Percentiles rank a stretch among this genome's conserved stretches.
phyloP scores from a whole-genome alignment of 2,888 invertebrate genomes.

The Drosophila pseudotalamancana region DNA sequence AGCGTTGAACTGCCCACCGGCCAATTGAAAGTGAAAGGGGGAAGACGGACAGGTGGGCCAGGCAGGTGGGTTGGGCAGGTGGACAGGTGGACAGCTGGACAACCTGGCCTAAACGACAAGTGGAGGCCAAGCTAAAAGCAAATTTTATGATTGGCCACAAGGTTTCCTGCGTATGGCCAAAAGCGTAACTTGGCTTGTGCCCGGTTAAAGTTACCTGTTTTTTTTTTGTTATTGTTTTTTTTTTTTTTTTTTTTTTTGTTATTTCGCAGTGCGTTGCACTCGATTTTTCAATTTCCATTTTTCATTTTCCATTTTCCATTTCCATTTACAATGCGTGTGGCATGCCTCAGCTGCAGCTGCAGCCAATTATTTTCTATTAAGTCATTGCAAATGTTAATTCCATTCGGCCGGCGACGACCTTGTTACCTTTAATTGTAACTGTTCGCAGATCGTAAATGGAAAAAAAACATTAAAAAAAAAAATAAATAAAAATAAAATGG shows the following conservation, averaged over 20 bases:
- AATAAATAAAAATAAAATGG: not conserved
- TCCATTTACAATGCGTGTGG: slow-evolving; percentile 14
- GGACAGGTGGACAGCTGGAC: not conserved
- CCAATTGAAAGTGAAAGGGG: slow-evolving; percentile 73
- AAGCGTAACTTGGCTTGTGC: slow-evolving; percentile 12
- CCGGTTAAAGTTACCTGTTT: no score
- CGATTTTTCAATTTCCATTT: slow-evolving; percentile 31
- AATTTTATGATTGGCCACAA: slow-evolving; percentile 32
- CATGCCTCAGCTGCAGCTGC: slow-evolving; percentile 8
- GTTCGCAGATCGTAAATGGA: slow-evolving; percentile 14
- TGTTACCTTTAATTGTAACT: slow-evolving; percentile 65
- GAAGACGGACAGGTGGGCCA: slow-evolving; percentile 15
- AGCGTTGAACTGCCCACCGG: slow-evolving; percentile 58
- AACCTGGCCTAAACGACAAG: slow-evolving; percentile 10
- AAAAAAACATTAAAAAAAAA: not conserved
- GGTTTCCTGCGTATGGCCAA: slow-evolving; percentile 6
- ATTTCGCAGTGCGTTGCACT: slow-evolving; percentile 40
- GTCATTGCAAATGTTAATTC: slow-evolving; percentile 66
- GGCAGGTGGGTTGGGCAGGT: not conserved
- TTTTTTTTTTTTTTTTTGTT: no score
- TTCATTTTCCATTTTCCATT: not conserved
- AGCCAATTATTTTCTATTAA: slow-evolving; percentile 65
- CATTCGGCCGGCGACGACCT: slow-evolving; percentile 56
- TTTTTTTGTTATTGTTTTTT: no score
- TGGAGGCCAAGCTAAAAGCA: slow-evolving; percentile 16